phyloP scores from a whole-genome alignment of 2,113 vertebrate genomes.

The Halcyon malimbica region DNA sequence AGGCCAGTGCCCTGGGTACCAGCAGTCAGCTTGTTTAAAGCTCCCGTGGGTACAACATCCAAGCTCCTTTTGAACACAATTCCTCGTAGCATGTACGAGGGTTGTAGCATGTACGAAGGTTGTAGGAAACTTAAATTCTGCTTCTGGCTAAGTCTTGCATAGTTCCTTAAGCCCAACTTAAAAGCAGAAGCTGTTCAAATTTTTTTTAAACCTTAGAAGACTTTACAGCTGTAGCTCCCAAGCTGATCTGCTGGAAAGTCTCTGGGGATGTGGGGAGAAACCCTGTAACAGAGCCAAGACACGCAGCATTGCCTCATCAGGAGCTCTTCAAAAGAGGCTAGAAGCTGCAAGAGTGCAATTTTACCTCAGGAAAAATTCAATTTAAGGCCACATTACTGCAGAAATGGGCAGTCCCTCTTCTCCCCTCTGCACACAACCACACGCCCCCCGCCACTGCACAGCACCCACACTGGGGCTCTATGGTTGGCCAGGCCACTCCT shows the following conservation, averaged over 20 bases:
- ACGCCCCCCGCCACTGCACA: fast-evolving
- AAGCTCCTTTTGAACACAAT: not conserved
- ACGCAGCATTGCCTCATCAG: not conserved
- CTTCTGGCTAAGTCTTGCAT: not conserved
- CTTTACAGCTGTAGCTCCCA: not conserved
- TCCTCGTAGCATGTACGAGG: not conserved
- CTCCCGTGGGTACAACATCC: not conserved
- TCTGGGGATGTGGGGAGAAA: not conserved
- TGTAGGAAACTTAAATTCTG: not conserved
- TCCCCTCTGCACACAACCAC: not conserved
- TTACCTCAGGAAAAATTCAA: not conserved
- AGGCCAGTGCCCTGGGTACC: not conserved
- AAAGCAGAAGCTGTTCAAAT: not conserved
- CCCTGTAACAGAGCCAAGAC: not conserved
- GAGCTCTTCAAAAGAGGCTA: not conserved
- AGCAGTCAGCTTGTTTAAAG: not conserved
- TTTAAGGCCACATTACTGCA: not conserved
- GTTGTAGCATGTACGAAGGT: not conserved
- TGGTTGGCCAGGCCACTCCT: not conserved
- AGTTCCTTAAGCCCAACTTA: not conserved
- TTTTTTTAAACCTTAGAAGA: not conserved
- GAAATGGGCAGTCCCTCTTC: not conserved
- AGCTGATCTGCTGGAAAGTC: not conserved
- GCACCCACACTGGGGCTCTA: fast-evolving
- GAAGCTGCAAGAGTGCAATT: fast-evolving